phyloP scores from a whole-genome alignment of 1,140 invertebrate genomes.

The Panagrolaimus sp. region DNA sequence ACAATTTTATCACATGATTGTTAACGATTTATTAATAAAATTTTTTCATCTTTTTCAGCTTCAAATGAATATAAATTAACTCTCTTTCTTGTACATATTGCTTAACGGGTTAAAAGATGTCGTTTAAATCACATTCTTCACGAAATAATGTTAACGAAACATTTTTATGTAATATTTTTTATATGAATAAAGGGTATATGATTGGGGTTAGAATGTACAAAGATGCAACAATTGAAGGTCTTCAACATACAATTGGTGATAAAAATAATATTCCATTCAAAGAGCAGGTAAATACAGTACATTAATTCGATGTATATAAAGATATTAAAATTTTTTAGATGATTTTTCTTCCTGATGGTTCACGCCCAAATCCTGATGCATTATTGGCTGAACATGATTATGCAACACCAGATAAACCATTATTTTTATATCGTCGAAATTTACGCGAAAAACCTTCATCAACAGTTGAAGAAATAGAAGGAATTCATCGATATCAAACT shows the following conservation, averaged over 20 bases:
- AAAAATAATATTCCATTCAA: background rate
- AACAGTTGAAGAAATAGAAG: background rate
- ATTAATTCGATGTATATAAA: no score
- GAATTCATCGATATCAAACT: background rate
- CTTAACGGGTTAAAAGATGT: constrained; percentile 6
- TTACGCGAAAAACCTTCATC: background rate
- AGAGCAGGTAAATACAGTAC: constrained; percentile 6
- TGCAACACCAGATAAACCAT: background rate
- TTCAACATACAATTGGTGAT: background rate
- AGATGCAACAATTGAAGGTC: background rate
- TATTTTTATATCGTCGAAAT: background rate
- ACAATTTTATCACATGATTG: no score
- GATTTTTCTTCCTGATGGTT: background rate
- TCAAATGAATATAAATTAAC: no score
- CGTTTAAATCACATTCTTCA: background rate
- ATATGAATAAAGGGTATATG: constrained; percentile 5
- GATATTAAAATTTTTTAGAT: no score
- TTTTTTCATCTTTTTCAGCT: no score
- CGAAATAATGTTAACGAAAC: background rate
- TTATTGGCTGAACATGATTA: background rate
- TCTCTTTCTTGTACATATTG: no score
- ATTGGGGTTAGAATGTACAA: background rate
- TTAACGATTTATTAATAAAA: no score
- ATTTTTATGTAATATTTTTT: background rate
- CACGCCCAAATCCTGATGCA: background rate